Evolutionary conservation across 35 echinoderm and acorn worm genomes (phyloP).

Genomic region (Ptychodera flava): DNA sequence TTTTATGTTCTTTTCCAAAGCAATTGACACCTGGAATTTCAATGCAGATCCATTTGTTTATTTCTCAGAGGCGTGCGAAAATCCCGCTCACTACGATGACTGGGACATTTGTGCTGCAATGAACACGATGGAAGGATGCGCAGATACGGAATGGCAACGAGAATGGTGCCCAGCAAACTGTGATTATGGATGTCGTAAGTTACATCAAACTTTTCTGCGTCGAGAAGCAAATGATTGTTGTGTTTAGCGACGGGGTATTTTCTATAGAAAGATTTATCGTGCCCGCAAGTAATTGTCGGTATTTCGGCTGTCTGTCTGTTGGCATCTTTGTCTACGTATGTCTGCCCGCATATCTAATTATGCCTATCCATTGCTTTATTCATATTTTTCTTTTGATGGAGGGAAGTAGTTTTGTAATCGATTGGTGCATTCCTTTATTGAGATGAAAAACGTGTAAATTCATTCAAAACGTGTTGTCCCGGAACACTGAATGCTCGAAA

Average conservation of each 20-base stretch:
- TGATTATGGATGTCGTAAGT: not conserved
- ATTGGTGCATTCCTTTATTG: too few relatives aligned
- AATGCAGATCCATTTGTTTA: not conserved
- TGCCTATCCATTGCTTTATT: not conserved
- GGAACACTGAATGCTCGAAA: too few relatives aligned
- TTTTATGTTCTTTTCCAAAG: not conserved
- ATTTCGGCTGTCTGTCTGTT: not conserved
- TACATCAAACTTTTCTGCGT: not conserved
- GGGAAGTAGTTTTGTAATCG: too few relatives aligned
- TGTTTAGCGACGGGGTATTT: not conserved
- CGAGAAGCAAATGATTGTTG: not conserved
- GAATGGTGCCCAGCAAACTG: not conserved
- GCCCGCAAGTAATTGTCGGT: not conserved
- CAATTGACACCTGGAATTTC: not conserved
- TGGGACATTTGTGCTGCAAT: not conserved
- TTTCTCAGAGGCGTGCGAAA: not conserved
- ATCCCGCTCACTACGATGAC: not conserved
- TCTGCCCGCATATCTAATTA: not conserved
- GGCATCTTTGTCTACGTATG: not conserved
- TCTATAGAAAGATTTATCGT: not conserved
- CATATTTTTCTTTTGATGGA: too few relatives aligned
- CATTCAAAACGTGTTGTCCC: too few relatives aligned
- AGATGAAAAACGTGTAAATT: too few relatives aligned
- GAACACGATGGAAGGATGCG: not conserved
- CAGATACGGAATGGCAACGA: not conserved